phyloP scores from a whole-genome alignment of 2,888 invertebrate genomes.

The Trissoscelio sp. region DNA sequence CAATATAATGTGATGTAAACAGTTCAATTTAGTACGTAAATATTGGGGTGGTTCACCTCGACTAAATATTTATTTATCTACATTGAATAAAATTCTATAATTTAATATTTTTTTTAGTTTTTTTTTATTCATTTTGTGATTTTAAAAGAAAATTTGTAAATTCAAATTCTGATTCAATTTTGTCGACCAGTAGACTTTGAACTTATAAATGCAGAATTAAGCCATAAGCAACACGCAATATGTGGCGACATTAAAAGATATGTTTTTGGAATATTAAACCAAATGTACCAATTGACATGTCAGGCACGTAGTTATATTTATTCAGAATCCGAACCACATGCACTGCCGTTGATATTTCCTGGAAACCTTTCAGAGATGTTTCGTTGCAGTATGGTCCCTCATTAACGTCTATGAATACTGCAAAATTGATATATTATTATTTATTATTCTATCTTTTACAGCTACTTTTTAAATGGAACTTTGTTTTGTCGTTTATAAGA shows the following conservation, averaged over 20 bases:
- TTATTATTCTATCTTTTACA: background rate
- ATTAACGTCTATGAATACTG: constrained; percentile 82
- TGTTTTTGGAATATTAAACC: constrained; percentile 47
- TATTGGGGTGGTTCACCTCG: too few relatives aligned
- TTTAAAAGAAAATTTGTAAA: too few relatives aligned
- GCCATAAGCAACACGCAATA: background rate
- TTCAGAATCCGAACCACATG: constrained; percentile 81
- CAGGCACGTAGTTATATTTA: constrained; percentile 81
- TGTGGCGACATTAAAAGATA: constrained; percentile 29
- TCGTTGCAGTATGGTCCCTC: constrained; percentile 82
- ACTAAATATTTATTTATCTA: too few relatives aligned
- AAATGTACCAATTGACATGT: constrained; percentile 80
- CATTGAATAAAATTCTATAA: too few relatives aligned
- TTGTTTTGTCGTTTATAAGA: too few relatives aligned
- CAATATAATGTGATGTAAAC: too few relatives aligned
- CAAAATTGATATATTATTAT: constrained; percentile 20
- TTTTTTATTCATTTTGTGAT: too few relatives aligned
- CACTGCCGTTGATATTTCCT: constrained; percentile 82
- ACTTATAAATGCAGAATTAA: constrained; percentile 14
- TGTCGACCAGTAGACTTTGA: too few relatives aligned
- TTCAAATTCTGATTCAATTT: too few relatives aligned
- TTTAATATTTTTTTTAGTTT: too few relatives aligned
- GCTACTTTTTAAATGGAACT: too few relatives aligned
- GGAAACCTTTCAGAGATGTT: constrained; percentile 79
- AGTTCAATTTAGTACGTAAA: too few relatives aligned